Evolutionary conservation across 1,140 invertebrate genomes (phyloP).

Genomic region (Drosophila bocki): DNA sequence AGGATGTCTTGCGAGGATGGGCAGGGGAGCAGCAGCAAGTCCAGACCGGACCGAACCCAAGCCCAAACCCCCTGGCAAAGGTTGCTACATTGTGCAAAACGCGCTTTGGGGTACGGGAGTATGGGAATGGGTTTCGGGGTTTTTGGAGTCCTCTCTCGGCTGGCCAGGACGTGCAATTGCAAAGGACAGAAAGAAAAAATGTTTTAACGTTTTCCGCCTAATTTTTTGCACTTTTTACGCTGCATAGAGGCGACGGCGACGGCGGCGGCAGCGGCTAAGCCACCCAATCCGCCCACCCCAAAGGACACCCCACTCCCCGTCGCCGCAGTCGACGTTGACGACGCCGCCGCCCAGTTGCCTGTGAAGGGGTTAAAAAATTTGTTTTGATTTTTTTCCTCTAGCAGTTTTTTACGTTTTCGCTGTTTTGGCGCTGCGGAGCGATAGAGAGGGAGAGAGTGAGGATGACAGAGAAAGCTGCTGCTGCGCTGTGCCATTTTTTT

Average conservation of each 20-base stretch:
- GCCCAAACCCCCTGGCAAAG: conserved; percentile 43
- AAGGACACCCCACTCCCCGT: background rate
- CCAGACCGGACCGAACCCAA: conserved; percentile 24
- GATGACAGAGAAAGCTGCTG: conserved; percentile 46
- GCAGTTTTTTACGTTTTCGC: conserved; percentile 40
- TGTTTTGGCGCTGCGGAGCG: conserved; percentile 51
- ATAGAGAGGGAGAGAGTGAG: conserved; percentile 1
- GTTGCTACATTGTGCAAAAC: conserved; percentile 78
- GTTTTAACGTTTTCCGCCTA: conserved; percentile 76
- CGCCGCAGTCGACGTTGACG: conserved; percentile 25
- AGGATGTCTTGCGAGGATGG: conserved; percentile 47
- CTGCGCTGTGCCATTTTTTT: conserved; percentile 70
- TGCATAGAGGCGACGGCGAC: conserved; percentile 55
- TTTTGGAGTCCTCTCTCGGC: conserved; percentile 37
- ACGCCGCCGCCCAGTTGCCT: conserved; percentile 30
- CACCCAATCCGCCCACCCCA: conserved; percentile 39
- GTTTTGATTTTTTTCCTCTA: conserved; percentile 79
- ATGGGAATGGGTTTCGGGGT: conserved; percentile 8
- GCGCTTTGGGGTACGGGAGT: conserved; percentile 39
- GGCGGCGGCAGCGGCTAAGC: conserved; percentile 49
- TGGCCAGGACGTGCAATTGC: conserved; percentile 62
- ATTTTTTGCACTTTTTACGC: conserved; percentile 72
- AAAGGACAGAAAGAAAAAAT: conserved; percentile 44
- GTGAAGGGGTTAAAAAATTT: conserved; percentile 80
- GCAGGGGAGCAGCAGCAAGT: conserved; percentile 12